These are phyloP conservation scores for Centropristis striata DNA, from an alignment of 2,113 vertebrate genomes.

Conservation along the genomic window DNA sequence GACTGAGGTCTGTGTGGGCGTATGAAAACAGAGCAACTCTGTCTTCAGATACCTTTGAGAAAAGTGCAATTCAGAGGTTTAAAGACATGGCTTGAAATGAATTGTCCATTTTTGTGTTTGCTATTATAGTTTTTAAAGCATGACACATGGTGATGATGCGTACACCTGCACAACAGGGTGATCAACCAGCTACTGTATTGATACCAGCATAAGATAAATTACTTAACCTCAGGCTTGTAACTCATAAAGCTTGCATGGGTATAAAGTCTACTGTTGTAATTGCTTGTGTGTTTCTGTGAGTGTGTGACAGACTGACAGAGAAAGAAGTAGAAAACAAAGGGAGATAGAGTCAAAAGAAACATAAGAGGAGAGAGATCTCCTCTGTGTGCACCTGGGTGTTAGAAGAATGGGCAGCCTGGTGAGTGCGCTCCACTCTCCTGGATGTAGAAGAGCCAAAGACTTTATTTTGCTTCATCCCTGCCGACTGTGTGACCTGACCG, in stretches of 20 bases:
- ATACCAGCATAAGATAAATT: neutral
- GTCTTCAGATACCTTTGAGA: neutral
- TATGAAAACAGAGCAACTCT: neutral
- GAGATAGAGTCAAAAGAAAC: conserved; percentile 29
- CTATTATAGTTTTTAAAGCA: neutral
- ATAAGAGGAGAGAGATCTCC: conserved; percentile 28
- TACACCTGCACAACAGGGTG: conserved; percentile 28
- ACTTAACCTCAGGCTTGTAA: conserved; percentile 3
- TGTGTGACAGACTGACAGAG: neutral
- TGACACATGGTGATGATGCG: neutral
- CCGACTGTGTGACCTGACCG: conserved; percentile 47
- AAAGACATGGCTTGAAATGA: neutral
- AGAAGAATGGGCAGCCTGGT: conserved; percentile 59
- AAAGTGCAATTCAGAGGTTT: neutral
- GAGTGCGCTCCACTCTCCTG: conserved; percentile 29
- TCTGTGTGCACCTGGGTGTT: conserved; percentile 35
- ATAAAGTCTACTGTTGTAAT: conserved; percentile 47
- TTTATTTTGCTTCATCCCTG: conserved; percentile 46
- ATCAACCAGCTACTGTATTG: neutral
- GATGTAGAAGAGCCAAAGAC: conserved; percentile 37
- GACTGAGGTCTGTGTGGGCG: neutral
- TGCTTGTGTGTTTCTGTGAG: neutral
- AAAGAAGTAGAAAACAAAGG: neutral
- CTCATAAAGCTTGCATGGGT: conserved; percentile 17
- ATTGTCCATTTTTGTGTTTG: neutral